phyloP scores from a whole-genome alignment of 1,140 invertebrate species.

The Drusus annulatus region DNA sequence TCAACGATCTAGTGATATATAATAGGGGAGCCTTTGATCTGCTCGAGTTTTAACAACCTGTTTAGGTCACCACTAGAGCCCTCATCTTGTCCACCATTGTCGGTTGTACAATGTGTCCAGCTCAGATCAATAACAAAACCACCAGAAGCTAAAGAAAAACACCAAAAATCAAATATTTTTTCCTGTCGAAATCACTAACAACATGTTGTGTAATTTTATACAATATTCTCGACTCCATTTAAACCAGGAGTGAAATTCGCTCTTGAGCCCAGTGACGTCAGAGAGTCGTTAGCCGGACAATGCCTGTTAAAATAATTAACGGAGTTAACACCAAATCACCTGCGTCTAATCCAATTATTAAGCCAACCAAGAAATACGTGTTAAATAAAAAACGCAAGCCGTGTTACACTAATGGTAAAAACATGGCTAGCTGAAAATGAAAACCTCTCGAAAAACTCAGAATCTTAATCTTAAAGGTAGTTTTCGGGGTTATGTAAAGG shows the following conservation, averaged over 20 bases:
- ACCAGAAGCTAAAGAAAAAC: background rate
- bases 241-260: background rate
- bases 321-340: conserved; percentile 47
- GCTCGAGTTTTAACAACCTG: no score
- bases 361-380: background rate
- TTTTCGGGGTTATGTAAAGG: no score
- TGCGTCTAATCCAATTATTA: conserved; percentile 47
- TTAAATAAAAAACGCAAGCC: background rate
- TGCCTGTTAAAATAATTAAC: conserved; percentile 29
- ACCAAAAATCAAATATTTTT: no score
- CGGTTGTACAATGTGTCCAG: no score
- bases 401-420: no score
- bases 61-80: no score
- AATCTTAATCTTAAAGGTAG: no score
- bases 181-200: background rate
- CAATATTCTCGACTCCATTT: background rate
- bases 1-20: no score
- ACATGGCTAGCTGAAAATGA: no score
- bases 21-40: no score
- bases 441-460: no score
- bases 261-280: background rate
- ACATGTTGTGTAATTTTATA: background rate
- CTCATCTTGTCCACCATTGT: no score
- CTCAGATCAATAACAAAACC: background rate
- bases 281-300: background rate